Base-by-base conservation (phyloP, 2,113 vertebrate genomes). In the Tenrec ecaudatus region DNA sequence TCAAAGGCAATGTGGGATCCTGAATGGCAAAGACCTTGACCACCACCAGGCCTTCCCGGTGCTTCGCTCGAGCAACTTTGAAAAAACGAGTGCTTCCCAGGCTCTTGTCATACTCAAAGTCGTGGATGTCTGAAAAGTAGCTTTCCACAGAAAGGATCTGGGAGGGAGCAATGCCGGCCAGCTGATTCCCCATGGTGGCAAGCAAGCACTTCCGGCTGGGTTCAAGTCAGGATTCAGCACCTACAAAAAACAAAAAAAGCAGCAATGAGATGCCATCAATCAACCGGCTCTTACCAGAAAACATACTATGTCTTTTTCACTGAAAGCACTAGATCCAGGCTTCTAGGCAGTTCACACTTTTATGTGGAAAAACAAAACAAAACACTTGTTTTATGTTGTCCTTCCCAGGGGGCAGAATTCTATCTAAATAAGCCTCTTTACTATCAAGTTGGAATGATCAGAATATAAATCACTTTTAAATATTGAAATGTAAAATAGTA, bases 11-110 rank as follows among this genome's bases (percentile, higher is more conserved):
- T 0, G 99, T 99, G 0, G 99, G 99, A 90, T 99, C 99, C 97
- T 99, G 99, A 96, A 99, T 99, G 47, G 99, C 99, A n/a, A 99
- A 99, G 22, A 99, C 99, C 93, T 99, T 99, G 91, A 99, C 99
- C 31, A 99, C 99, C 89, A 99, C 99, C 93, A 99, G 97, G 4
- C 99, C 99, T 97, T 99, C 99, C 0, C 99, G 97, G 96, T 99
- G 99, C 93, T 99, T 99, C 22, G 99, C 99, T 19, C 99, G 98
- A 17, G 99, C 99, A 87, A 99, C 99, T 96, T 99, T 99, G 97
- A 99, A 99, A 97, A 99, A 99, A 9, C 99, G 98, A 0, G 99
- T 99, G 96, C 99, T 99, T 78, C 99, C 99, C 95, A 99, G 97
- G 90, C 99, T 99, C 97, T 99, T 99, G 94, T 99, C 99, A 68